Evolutionary conservation across 2,888 invertebrate genomes (phyloP).

Genomic region (Homarus gammarus): DNA sequence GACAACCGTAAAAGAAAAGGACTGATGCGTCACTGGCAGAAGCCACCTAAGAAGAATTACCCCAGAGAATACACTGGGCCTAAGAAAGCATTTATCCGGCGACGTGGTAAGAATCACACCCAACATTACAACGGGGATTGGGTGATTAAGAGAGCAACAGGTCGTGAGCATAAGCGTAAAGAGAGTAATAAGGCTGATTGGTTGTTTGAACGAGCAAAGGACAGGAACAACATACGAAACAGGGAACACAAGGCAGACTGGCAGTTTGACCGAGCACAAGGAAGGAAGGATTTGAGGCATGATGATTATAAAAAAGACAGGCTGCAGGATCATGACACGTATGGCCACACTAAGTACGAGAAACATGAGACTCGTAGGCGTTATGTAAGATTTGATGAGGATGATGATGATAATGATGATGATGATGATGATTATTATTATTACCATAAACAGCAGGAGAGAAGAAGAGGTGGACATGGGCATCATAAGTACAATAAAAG

Average conservation of each 20-base stretch:
- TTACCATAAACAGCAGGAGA: constrained; percentile 34
- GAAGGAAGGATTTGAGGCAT: constrained; percentile 8
- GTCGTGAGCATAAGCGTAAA: constrained; percentile 40
- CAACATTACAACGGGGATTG: constrained; percentile 30
- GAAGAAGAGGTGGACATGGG: constrained; percentile 2
- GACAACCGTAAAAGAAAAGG: constrained; percentile 56
- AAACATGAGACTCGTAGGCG: constrained; percentile 43
- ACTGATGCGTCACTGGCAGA: constrained; percentile 72
- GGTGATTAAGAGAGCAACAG: constrained; percentile 39
- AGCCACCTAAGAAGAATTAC: constrained; percentile 64
- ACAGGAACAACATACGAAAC: constrained; percentile 45
- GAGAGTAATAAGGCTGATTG: constrained; percentile 60
- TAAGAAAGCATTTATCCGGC: constrained; percentile 69
- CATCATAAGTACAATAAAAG: constrained; percentile 17
- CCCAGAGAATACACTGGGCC: constrained; percentile 62
- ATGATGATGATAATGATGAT: constrained; percentile 55
- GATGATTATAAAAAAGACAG: constrained; percentile 4
- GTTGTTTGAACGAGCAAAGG: constrained; percentile 66
- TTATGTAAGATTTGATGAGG: constrained; percentile 66
- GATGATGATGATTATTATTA: constrained; percentile 49
- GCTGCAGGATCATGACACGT: constrained; percentile 18
- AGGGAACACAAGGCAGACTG: constrained; percentile 57
- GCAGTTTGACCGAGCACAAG: constrained; percentile 31
- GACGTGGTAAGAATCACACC: constrained; percentile 72
- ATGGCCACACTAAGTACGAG: constrained; percentile 46